phyloP scores from a whole-genome alignment of 2,113 vertebrate genomes.

The Orientallactaga bullata region DNA sequence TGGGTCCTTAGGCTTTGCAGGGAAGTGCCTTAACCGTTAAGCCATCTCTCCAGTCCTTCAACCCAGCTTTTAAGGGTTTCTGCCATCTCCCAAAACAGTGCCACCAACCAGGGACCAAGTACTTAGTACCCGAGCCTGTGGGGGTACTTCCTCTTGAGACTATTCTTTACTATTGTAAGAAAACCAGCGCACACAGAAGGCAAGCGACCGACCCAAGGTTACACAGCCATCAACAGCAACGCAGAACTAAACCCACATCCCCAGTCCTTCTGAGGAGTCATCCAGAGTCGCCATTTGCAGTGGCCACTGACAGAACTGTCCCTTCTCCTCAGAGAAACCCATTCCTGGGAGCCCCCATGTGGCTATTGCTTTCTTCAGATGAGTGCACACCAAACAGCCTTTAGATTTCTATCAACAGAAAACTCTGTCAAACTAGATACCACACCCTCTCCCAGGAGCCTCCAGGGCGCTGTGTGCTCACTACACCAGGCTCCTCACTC shows the following conservation, averaged over 20 bases:
- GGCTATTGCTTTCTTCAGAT: background rate
- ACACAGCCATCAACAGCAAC: background rate
- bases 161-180: background rate
- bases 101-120: background rate
- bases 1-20: no score
- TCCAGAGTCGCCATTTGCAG: rapidly evolving
- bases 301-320: no score
- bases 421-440: rapidly evolving
- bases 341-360: rapidly evolving
- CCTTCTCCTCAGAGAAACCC: background rate
- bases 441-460: background rate
- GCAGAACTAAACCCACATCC: background rate
- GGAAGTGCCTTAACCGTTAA: no score
- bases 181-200: background rate
- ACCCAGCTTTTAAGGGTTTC: background rate
- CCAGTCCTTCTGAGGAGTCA: rapidly evolving
- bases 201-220: rapidly evolving
- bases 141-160: no score
- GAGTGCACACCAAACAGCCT: rapidly evolving
- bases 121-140: background rate
- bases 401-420: background rate
- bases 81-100: background rate
- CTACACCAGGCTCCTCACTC: background rate
- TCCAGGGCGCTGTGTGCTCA: rapidly evolving
- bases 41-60: no score